Percentiles rank a stretch among this genome's conserved stretches.
phyloP scores from a whole-genome alignment of 2,797 vertebrate species.

The Crenuchus spilurus region DNA sequence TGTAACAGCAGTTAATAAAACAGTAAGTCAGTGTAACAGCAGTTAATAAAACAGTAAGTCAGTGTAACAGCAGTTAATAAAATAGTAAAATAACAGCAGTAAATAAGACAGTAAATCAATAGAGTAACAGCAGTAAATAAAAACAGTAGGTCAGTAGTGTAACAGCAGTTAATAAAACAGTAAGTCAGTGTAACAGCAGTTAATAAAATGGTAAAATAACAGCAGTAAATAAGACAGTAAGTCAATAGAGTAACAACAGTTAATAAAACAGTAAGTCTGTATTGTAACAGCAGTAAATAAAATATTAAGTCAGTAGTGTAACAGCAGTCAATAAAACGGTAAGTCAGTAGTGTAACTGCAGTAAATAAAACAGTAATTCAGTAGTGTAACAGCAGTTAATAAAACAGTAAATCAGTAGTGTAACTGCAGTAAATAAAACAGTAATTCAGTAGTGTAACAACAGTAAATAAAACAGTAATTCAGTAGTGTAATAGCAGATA shows the following conservation, averaged over 20 bases:
- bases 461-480: not conserved
- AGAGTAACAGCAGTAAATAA: not conserved
- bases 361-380: not conserved
- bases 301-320: too few species aligned
- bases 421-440: not conserved
- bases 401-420: not conserved
- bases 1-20: too few species aligned
- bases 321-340: not conserved
- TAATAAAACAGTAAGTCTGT: too few species aligned
- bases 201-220: too few species aligned
- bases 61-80: not conserved
- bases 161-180: too few species aligned
- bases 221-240: too few species aligned
- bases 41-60: not conserved
- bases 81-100: too few species aligned
- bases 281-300: too few species aligned
- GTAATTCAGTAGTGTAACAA: not conserved
- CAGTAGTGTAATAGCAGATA: not conserved
- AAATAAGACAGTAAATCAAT: not conserved
- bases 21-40: not conserved
- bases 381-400: not conserved
- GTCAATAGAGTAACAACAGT: too few species aligned
- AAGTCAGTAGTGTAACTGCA: not conserved
- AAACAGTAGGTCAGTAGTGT: not conserved
- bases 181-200: too few species aligned